phyloP scores from a whole-genome alignment of 2,797 vertebrate genomes.

The Myiotriccus ornatus region DNA sequence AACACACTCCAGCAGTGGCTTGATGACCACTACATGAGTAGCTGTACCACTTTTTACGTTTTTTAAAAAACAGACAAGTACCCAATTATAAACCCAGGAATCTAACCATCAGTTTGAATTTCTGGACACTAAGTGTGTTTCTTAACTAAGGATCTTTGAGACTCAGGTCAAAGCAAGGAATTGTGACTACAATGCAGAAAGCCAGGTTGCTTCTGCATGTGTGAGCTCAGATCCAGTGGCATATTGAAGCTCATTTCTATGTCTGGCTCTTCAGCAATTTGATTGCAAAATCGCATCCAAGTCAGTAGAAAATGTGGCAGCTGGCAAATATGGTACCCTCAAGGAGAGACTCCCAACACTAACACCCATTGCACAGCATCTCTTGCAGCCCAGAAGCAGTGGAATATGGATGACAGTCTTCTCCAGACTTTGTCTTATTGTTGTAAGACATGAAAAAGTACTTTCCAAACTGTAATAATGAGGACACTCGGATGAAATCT shows the following conservation, averaged over 20 bases:
- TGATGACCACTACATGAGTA: not conserved
- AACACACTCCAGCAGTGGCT: not conserved
- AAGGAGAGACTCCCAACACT: not conserved
- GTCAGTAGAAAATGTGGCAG: not conserved
- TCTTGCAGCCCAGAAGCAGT: not conserved
- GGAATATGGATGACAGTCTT: not conserved
- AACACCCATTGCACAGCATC: not conserved
- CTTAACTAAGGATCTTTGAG: not conserved
- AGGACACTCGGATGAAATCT: not conserved
- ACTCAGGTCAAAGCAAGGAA: not conserved
- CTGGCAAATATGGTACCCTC: not conserved
- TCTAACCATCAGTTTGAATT: not conserved
- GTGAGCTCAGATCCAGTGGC: not conserved
- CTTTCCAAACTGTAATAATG: not conserved
- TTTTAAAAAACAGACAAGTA: not conserved
- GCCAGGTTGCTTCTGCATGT: not conserved
- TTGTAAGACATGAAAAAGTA: not conserved
- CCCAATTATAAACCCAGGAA: not conserved
- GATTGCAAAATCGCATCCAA: not conserved
- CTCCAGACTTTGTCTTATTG: not conserved
- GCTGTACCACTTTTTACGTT: not conserved
- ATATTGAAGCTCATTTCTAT: not conserved
- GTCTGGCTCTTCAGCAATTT: not conserved
- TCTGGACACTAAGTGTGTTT: not conserved
- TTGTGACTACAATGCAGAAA: not conserved